These are phyloP conservation scores for Nyctibius bracteatus DNA, from an alignment of 2,113 vertebrate genomes.

Conservation along the genomic window DNA sequence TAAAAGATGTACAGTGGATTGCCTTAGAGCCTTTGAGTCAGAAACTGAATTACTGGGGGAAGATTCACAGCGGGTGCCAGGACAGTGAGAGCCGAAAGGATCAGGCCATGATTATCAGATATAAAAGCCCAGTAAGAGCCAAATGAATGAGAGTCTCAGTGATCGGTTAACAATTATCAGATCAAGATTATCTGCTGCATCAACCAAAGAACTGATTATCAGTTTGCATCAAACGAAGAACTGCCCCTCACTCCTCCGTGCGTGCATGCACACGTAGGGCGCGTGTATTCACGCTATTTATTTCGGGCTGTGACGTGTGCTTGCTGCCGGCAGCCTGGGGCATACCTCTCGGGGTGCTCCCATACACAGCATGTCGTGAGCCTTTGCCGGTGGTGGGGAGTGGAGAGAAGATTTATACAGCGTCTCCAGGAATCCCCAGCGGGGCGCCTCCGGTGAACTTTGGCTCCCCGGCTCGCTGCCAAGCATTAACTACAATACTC, in stretches of 20 bases:
- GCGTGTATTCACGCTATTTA: not conserved
- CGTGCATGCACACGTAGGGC: accelerated
- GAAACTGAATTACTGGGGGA: not conserved
- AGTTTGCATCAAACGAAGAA: not conserved
- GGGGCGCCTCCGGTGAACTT: constrained; percentile 36
- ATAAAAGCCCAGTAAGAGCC: not conserved
- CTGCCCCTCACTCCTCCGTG: accelerated
- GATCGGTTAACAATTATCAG: not conserved
- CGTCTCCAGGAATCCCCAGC: constrained; percentile 23
- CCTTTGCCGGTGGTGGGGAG: not conserved
- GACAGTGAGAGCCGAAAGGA: not conserved
- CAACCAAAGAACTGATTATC: not conserved
- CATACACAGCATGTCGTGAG: not conserved
- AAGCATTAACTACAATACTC: constrained; percentile 77
- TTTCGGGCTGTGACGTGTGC: not conserved
- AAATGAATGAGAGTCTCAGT: not conserved
- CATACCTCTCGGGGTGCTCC: not conserved
- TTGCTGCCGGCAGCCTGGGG: not conserved
- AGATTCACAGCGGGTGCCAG: accelerated
- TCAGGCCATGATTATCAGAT: accelerated
- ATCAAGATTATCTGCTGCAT: not conserved
- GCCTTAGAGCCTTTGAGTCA: not conserved
- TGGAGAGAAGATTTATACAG: not conserved
- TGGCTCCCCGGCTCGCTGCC: constrained; percentile 51
- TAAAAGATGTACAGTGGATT: not conserved